Percentiles rank a stretch among this genome's conserved stretches.
These are phyloP conservation scores for Molossus molossus DNA, from an alignment of 2,797 vertebrate species.

Conservation along the genomic window DNA sequence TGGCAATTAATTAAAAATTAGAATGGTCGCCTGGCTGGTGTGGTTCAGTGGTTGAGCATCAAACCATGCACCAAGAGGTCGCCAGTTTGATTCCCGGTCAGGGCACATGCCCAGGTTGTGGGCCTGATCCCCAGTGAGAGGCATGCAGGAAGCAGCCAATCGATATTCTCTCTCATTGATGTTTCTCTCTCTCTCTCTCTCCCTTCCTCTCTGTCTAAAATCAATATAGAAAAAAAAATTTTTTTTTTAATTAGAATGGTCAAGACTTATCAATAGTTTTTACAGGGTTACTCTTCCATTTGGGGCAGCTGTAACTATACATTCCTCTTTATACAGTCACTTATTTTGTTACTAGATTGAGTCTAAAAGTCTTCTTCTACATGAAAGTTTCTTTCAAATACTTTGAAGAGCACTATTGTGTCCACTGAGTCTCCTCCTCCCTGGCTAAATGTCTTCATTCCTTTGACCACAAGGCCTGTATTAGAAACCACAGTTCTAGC, in stretches of 20 bases:
- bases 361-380: not conserved
- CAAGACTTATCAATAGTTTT: not conserved
- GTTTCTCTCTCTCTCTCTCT: too few species aligned
- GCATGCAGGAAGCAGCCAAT: too few species aligned
- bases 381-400: slow-evolving; percentile 59
- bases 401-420: slow-evolving; percentile 18
- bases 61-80: too few species aligned
- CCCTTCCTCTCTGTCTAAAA: too few species aligned
- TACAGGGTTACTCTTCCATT: not conserved
- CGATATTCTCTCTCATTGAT: too few species aligned
- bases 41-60: too few species aligned
- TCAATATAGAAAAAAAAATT: too few species aligned
- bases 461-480: slow-evolving; percentile 1
- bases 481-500: not conserved
- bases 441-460: slow-evolving; percentile 27
- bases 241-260: not conserved
- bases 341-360: slow-evolving; percentile 42
- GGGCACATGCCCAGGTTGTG: too few species aligned
- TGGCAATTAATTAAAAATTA: slow-evolving; percentile 15
- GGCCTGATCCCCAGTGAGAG: too few species aligned
- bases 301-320: not conserved
- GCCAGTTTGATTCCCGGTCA: too few species aligned
- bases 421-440: not conserved
- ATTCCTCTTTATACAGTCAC: not conserved
- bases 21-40: not conserved